Percentiles rank a stretch among this genome's conserved stretches.
Evolutionary conservation across 2,797 vertebrate species (phyloP).

Genomic region (Hydrolagus colliei): DNA sequence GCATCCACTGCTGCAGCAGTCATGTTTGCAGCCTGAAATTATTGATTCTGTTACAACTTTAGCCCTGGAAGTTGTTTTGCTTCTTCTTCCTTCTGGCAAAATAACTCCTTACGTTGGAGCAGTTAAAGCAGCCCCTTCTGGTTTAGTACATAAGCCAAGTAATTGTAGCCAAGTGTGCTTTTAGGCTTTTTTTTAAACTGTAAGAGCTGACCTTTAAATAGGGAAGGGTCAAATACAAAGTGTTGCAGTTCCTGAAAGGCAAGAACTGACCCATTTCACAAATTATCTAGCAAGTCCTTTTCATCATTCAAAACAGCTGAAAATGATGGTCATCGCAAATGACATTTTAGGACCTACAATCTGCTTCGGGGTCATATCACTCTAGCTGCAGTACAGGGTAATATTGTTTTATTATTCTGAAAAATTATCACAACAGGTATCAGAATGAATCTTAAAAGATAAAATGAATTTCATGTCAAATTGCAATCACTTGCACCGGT

Average conservation of each 20-base stretch:
- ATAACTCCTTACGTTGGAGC: not conserved
- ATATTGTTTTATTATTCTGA: conserved; percentile 5
- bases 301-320: not conserved
- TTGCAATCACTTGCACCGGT: not conserved
- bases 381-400: not conserved
- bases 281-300: not conserved
- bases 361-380: not conserved
- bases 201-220: conserved; percentile 7
- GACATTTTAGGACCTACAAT: conserved; percentile 5
- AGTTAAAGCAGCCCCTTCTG: not conserved
- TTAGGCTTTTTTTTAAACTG: not conserved
- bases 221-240: conserved; percentile 4
- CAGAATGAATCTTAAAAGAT: not conserved
- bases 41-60: not conserved
- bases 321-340: conserved; percentile 10
- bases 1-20: not conserved
- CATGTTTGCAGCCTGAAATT: not conserved
- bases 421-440: not conserved
- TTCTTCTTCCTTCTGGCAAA: not conserved
- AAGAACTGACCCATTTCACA: conserved; percentile 14
- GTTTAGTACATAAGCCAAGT: not conserved
- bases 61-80: not conserved
- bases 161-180: not conserved
- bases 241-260: conserved; percentile 3
- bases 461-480: not conserved